These are phyloP conservation scores for Junonia oenone DNA, from an alignment of 2,888 invertebrate species.

Conservation along the genomic window DNA sequence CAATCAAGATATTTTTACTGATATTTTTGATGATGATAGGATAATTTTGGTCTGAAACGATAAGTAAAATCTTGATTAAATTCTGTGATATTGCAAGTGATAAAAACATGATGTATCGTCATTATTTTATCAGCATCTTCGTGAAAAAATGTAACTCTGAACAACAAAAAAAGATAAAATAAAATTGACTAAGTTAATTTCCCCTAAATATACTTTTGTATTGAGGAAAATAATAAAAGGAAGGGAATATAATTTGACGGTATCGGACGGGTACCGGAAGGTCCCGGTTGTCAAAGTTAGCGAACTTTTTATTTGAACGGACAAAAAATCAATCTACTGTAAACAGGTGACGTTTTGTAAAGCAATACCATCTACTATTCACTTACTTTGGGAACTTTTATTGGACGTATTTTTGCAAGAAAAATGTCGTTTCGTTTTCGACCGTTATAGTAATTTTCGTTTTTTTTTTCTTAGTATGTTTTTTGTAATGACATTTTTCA, in stretches of 20 bases:
- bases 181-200: constrained; percentile 1
- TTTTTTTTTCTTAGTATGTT: too few species aligned
- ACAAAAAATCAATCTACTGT: constrained; percentile 26
- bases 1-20: neutral
- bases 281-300: constrained; percentile 22
- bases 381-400: constrained; percentile 8
- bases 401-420: neutral
- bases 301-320: constrained; percentile 28
- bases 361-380: constrained; percentile 3
- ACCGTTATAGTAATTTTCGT: too few species aligned
- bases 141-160: neutral
- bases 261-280: constrained; percentile 10
- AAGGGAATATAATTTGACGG: constrained; percentile 6
- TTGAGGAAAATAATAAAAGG: constrained; percentile 14
- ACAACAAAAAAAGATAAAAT: neutral
- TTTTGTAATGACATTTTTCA: too few species aligned
- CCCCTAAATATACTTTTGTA: constrained; percentile 5
- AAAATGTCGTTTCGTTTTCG: too few species aligned
- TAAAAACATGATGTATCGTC: too few species aligned
- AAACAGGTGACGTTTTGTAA: constrained; percentile 21
- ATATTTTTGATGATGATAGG: neutral
- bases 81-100: too few species aligned
- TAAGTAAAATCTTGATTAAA: too few species aligned
- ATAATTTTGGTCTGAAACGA: too few species aligned
- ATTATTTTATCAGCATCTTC: neutral